Conservation (phyloP, 2,888 invertebrate species). For the Microctonus hyperodae region DNA sequence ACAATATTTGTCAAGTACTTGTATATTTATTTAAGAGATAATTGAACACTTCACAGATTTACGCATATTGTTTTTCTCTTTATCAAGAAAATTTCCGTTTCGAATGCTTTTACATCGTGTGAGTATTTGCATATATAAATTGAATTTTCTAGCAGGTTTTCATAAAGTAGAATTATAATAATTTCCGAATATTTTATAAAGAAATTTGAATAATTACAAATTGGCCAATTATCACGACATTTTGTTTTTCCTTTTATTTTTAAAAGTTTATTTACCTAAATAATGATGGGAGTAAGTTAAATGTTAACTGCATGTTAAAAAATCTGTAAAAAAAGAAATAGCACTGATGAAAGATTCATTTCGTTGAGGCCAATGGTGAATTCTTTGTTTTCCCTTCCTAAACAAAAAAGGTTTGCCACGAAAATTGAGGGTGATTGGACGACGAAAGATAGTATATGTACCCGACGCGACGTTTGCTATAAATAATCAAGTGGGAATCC, state of each 20-base stretch:
- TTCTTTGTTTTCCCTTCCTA: too few species aligned
- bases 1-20: background rate
- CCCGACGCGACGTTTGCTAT: slow-evolving; percentile 44
- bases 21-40: background rate
- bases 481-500: slow-evolving; percentile 57
- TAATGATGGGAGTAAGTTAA: too few species aligned
- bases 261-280: too few species aligned
- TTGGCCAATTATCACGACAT: too few species aligned
- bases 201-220: background rate
- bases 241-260: too few species aligned
- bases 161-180: background rate
- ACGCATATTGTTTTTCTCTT: background rate
- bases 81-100: background rate
- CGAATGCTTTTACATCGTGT: background rate
- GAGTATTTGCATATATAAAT: background rate
- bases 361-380: too few species aligned
- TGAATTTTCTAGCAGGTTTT: background rate
- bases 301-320: background rate
- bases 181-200: background rate
- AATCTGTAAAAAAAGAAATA: background rate
- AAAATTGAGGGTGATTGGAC: slow-evolving; percentile 45
- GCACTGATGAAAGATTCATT: background rate
- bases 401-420: slow-evolving; percentile 39
- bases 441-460: slow-evolving; percentile 25
- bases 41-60: background rate